phyloP scores from a whole-genome alignment of 2,113 vertebrate species.

The Ceratotherium simum region DNA sequence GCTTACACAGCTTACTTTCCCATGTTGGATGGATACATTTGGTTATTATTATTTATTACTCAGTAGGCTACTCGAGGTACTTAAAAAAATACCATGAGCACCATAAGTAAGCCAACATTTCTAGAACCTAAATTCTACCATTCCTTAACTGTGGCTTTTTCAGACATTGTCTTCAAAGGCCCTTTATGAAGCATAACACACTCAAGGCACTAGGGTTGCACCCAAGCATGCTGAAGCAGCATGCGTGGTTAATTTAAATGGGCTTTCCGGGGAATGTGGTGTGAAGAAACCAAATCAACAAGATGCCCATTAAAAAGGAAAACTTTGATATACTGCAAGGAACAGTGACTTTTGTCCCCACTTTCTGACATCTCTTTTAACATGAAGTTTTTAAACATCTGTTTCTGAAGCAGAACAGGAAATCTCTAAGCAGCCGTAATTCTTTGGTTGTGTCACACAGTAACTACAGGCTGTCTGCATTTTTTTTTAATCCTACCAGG shows the following conservation, averaged over 20 bases:
- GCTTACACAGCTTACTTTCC: not conserved
- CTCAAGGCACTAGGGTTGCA: not conserved
- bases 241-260: not conserved
- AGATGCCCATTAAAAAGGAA: conserved; percentile 10
- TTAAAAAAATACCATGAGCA: not conserved
- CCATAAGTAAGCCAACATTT: not conserved
- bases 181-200: not conserved
- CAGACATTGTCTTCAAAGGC: not conserved
- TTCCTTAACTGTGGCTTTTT: not conserved
- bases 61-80: not conserved
- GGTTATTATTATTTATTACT: not conserved
- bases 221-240: not conserved
- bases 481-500: conserved; percentile 11
- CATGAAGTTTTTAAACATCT: not conserved
- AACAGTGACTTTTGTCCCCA: conserved; percentile 37
- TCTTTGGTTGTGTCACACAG: not conserved
- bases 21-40: not conserved
- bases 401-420: conserved; percentile 42
- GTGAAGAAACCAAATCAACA: not conserved
- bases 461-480: not conserved
- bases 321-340: conserved; percentile 41
- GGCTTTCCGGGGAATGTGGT: not conserved
- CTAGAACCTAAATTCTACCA: not conserved
- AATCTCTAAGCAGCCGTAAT: not conserved
- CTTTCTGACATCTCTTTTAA: conserved; percentile 67